Base-by-base conservation (phyloP, 2,888 invertebrate species). In the Spilarctia lutea region DNA sequence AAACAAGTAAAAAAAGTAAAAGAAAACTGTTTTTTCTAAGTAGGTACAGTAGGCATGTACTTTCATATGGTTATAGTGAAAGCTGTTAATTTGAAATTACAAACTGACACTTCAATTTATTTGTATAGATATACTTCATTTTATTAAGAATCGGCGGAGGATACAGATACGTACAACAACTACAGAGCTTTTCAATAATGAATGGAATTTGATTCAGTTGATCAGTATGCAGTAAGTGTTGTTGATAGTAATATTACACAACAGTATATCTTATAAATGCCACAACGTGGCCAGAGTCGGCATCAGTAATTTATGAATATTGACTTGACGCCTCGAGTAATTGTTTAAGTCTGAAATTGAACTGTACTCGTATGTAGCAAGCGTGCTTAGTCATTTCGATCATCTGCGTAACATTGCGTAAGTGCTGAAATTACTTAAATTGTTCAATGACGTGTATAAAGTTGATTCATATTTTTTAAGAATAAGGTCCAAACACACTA, bases 171-270 rank as follows among this genome's bases (percentile, higher is more conserved):
- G 10, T 39, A 39, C 39, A 39, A 39, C 3, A 35, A 6, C 35
- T 35, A 35, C 35, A 35, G 6, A 10, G 52, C 52, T 24, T 20
- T 56, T n/a, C 24, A 56, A 56, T 56, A 10, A 76, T 74, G 80
- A 90, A 93, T 91, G 91, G 89, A n/a, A 83, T 89, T 90, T 89
- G 90, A 91, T 91, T 91, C 88, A 87, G n/a, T n/a, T n/a, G n/a
- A n/a, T n/a, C n/a, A n/a, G n/a, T 87, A 80, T 79, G 85, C 82
- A 81, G 79, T 85, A 83, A 85, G 84, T 89, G 87, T 80, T 82
- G 88, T 83, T 90, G 90, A 92, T 91, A 91, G 87, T 86, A 79
- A 81, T 86, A 87, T 92, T 90, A 88, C 89, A 86, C 87, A 90
- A 89, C 82, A 83, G 84, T 87, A 82, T 83, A 79, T 80, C 83